These are phyloP conservation scores for Protonemura montana DNA, from an alignment of 2,888 invertebrate genomes.

Conservation along the genomic window DNA sequence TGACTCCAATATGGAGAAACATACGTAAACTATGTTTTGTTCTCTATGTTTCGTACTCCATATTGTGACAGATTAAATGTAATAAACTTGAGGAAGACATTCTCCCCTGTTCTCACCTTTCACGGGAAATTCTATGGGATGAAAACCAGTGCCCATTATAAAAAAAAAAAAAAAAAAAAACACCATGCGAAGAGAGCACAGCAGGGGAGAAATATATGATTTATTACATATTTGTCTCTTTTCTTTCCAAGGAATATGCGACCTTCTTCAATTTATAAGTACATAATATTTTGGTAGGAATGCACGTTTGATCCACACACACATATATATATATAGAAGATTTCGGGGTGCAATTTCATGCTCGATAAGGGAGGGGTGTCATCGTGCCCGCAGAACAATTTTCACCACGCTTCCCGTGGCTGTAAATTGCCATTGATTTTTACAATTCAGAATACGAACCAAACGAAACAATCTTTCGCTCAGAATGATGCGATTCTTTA, in stretches of 20 bases:
- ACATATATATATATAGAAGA: not conserved
- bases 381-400: not conserved
- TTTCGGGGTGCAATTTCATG: not conserved
- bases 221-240: not conserved
- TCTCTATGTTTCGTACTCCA: not conserved
- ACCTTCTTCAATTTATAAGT: not conserved
- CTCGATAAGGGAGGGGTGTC: not conserved
- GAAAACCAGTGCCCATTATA: not conserved
- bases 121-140: not conserved
- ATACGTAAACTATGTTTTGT: constrained; percentile 27
- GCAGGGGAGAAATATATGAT: not conserved
- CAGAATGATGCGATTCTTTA: no score
- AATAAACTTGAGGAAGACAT: not conserved
- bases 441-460: not conserved
- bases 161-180: no score
- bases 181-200: not conserved
- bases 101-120: not conserved
- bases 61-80: constrained; percentile 1
- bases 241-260: not conserved
- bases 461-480: not conserved
- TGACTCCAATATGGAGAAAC: constrained; percentile 36
- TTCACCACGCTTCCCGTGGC: not conserved
- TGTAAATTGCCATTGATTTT: not conserved
- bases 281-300: not conserved
- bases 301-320: not conserved